Base-by-base conservation (phyloP, 1,140 invertebrate genomes). In the Zaprionus gabonicus region DNA sequence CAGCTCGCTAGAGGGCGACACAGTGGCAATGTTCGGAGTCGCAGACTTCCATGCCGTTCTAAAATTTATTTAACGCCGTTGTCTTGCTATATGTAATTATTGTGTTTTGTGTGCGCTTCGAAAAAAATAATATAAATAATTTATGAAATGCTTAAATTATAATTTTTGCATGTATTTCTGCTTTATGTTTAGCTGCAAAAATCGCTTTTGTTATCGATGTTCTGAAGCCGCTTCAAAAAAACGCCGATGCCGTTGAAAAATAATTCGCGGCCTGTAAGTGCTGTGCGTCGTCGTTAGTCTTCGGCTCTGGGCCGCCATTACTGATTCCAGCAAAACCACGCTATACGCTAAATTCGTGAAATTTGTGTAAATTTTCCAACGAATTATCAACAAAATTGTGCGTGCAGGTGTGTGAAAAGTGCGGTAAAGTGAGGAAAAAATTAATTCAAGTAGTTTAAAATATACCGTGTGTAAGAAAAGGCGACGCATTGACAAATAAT, bases 261-360 rank as follows among this genome's bases (percentile, higher is more conserved):
- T 15, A 59, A 76, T 76, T 79, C 51, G 66, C 71, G 85, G 85
- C 85, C 65, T 71, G 2, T 65, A 27, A 82, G 74, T 72, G 72
- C 56, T 64, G 76, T 36, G 79, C 82, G 76, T 84, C 82, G 79
- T 90, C 79, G 78, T 78, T 60, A 66, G 70, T 90, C 76, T 82
- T 90, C 85, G 85, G 85, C 81, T 87, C 67, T 82, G 85, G 85
- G 85, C 85, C 85, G 85, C 85, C 85, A 90, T 90, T 90, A 90
- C 88, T 90, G 85, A 85, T 85, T 84, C 81, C 85, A 88, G 85
- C 84, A 90, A 84, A 90, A 90, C 85, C 85, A 90, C 85, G 85
- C 85, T 90, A 83, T 88, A 87, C 84, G 84, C 83, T 80, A 86
- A 88, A 85, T 90, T 81, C 85, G 76, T 74, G 71, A 81, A 81